Evolutionary conservation across 2,888 invertebrate species (phyloP), one percentile per base, ranked within the genome.

Genomic region (Mystacides longicornis): DNA sequence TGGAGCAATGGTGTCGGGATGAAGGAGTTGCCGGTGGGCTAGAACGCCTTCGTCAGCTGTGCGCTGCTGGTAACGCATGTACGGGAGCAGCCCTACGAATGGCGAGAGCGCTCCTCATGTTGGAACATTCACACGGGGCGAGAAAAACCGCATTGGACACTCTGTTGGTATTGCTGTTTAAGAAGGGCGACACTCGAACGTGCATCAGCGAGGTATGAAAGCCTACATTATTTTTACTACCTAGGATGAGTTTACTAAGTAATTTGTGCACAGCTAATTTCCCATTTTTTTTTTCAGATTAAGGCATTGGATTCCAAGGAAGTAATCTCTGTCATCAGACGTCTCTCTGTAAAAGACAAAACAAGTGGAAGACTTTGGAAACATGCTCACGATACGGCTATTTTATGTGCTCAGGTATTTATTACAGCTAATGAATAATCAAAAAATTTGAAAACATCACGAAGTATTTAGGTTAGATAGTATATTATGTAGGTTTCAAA

Each of bases 41-140:
- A 65, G 76, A 79, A 69, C 75, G 84, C 62, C 71, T 85, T 61
- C 80, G 80, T 56, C 80, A 81, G 68, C 74, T 84, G 62, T 79
- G 80, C 64, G 74, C 80, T 64, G 78, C 81, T 56, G 78, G 80
- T 64, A 77, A 80, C 56, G 78, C 78, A 62, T 79, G 81, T 72
- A 78, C 79, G 68, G 82, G 82, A 67, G 70, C 83, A 60, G 84
- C 83, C 61, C 71, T 81, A 54, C 68, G 74, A 59, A 77, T 85
- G 57, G 77, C 79, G 27, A 68, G 77, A 54, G 78, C 79, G 16
- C 77, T 82, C 62, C 75, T 81, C 67, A 73, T 78, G 3, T 67
- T 66, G 4, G 51, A 49, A 11, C 16, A 78, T 5, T 67, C 66
- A 3, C 54, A 61, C 21, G 50, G 54, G 9, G 51, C 57, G 49